Evolutionary conservation across 2,113 vertebrate genomes (phyloP), one percentile per base, ranked within the genome.

Genomic region (Oncorhynchus nerka): DNA sequence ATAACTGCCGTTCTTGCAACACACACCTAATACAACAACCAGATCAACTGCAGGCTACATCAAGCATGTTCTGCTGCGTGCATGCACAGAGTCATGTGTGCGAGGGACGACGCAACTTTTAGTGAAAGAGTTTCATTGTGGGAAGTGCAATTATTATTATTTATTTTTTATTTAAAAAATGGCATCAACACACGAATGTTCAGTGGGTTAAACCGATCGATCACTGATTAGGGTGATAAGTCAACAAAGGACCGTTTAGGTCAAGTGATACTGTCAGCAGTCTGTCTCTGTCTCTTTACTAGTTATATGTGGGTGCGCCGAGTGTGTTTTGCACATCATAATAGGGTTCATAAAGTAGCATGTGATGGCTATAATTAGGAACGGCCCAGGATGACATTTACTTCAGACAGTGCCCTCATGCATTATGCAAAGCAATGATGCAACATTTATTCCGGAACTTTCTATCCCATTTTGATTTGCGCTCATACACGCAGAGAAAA

Each of bases 41-140:
- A 62, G 86, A 89, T 89, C 88, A 88, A 82, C 59, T 0, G 77
- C 34, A 81, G 78, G 78, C 85, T 76, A 83, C 81, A 73, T 72
- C 67, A 84, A 86, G 70, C 81, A 72, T 64, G 75, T 82, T 75
- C 77, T 24, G 78, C 77, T 75, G n/a, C 16, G 28, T 68, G 74
- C 82, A 28, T 74, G 39, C 28, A 19, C 4, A 89, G 85, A 90
- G 83, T 49, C 61, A 49, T 75, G 68, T 15, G 30, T n/a, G 19
- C 45, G 22, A 11, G 90, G 90, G 92, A 94, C 96, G 95, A 95
- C 93, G 93, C 91, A 94, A 94, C 88, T 85, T 77, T 85, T 77
- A 70, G 84, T 93, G 91, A 90, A 89, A 91, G 91, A 89, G 79
- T 86, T 89, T 86, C 71, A 61, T 76, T 88, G 85, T 88, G 81